phyloP scores from a whole-genome alignment of 92 coral and sea anemone species.

The Paragorgia papillata region DNA sequence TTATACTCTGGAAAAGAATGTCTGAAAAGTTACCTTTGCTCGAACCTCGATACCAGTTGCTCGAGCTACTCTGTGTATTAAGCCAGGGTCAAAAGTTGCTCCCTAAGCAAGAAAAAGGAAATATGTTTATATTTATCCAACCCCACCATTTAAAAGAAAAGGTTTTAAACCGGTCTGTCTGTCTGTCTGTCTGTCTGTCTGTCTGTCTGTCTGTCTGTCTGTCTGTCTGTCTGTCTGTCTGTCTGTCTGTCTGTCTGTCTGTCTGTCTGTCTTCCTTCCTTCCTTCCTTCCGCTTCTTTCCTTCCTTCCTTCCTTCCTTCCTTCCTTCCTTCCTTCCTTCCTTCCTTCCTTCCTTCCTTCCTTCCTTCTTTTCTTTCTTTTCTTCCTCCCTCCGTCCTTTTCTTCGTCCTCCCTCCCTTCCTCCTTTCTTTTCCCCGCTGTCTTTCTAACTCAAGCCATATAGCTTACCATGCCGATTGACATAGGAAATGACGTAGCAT shows the following conservation, averaged over 20 bases:
- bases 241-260: neutral
- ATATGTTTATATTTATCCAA: no score
- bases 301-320: neutral
- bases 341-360: neutral
- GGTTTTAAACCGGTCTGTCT: no score
- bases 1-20: neutral
- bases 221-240: neutral
- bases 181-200: no score
- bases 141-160: no score
- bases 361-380: neutral
- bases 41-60: slow-evolving; percentile 61
- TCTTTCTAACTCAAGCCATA: neutral
- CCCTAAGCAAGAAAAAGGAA: slow-evolving; percentile 12
- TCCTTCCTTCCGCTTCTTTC: neutral
- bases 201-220: neutral
- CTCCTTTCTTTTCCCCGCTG: neutral
- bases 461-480: slow-evolving; percentile 55
- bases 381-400: neutral
- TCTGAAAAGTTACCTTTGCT: slow-evolving; percentile 44
- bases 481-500: slow-evolving; percentile 63
- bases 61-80: slow-evolving; percentile 52
- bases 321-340: neutral
- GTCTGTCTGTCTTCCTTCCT: neutral
- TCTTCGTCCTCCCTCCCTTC: neutral
- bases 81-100: slow-evolving; percentile 50